Percentiles rank a stretch among this genome's conserved stretches.
Evolutionary conservation across 2,888 invertebrate species (phyloP).

Genomic region (Philopedon plagiatum): DNA sequence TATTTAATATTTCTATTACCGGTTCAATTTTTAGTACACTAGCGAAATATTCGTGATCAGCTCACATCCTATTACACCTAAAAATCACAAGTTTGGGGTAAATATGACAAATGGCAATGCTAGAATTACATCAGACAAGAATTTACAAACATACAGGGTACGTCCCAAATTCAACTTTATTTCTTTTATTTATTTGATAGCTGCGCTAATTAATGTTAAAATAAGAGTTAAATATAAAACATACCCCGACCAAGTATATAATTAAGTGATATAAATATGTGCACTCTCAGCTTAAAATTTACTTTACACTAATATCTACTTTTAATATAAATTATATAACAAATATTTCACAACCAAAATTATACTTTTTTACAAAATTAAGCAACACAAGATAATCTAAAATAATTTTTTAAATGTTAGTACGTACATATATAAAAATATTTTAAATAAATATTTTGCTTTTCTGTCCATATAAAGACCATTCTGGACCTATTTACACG

Average conservation of each 20-base stretch:
- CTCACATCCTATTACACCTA: conserved; percentile 43
- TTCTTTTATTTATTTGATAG: background rate
- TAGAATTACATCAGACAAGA: conserved; percentile 55
- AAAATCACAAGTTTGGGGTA: conserved; percentile 67
- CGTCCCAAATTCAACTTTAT: background rate
- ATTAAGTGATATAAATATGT: conserved; percentile 25
- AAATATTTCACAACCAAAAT: conserved; percentile 63
- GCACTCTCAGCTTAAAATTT: conserved; percentile 40
- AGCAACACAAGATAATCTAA: conserved; percentile 28
- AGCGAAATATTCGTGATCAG: conserved; percentile 47
- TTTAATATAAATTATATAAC: conserved; percentile 56
- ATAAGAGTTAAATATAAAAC: background rate
- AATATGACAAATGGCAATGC: conserved; percentile 62
- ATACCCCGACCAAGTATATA: conserved; percentile 4
- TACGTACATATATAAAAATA: conserved; percentile 17
- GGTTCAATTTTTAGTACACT: background rate
- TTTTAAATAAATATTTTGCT: conserved; percentile 21
- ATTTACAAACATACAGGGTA: conserved; percentile 40
- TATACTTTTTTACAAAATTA: conserved; percentile 57
- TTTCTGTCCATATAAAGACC: background rate
- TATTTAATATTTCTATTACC: too few relatives aligned
- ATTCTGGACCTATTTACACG: too few relatives aligned
- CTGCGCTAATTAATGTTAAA: background rate
- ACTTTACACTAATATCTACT: conserved; percentile 45
- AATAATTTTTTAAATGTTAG: conserved; percentile 23